Conservation (phyloP, 2,797 vertebrate species). For the Pampus argenteus region DNA sequence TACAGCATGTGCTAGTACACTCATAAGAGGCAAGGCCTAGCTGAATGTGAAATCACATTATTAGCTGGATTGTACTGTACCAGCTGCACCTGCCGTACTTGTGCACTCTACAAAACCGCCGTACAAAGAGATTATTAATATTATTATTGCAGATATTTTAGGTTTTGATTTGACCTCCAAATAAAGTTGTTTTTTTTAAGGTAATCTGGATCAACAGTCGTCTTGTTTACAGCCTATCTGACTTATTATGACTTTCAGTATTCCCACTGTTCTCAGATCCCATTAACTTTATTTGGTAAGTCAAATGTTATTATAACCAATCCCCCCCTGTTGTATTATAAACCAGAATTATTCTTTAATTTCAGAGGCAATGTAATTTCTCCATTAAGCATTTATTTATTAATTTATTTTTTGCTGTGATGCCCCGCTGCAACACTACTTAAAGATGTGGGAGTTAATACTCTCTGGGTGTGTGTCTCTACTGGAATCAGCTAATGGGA, state of each 20-base stretch:
- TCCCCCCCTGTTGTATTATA: neutral
- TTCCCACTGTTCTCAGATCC: neutral
- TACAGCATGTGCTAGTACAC: neutral
- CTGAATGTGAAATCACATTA: neutral
- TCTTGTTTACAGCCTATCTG: neutral
- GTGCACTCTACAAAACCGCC: too few species aligned
- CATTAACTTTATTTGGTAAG: neutral
- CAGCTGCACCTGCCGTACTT: neutral
- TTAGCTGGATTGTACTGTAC: too few species aligned
- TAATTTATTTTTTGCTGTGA: neutral
- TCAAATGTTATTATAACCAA: neutral
- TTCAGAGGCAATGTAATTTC: constrained; percentile 9
- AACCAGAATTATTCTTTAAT: neutral
- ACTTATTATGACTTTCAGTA: neutral
- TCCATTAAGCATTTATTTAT: neutral
- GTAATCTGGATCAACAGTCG: neutral
- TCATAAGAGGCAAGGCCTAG: neutral
- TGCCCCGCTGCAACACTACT: constrained; percentile 5
- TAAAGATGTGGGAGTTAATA: constrained; percentile 1
- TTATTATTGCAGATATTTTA: neutral
- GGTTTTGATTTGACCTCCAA: neutral
- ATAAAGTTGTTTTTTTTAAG: neutral
- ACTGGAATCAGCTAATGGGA: constrained; percentile 27
- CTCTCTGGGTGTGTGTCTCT: constrained; percentile 11
- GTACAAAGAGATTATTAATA: neutral